phyloP scores from a whole-genome alignment of 2,888 invertebrate genomes.

The Lasius fuliginosus region DNA sequence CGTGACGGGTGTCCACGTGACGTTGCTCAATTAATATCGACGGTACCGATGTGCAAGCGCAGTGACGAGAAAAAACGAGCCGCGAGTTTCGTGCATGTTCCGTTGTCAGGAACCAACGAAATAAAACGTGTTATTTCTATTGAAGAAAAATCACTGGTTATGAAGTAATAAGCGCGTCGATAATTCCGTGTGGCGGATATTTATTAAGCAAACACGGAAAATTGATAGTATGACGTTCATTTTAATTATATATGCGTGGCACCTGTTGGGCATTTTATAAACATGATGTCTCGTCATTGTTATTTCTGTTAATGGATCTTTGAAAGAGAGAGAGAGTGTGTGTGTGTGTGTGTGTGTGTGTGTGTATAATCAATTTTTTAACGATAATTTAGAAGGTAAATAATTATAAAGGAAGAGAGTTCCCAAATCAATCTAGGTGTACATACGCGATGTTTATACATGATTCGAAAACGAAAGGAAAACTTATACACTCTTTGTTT shows the following conservation, averaged over 20 bases:
- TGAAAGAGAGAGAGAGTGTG: not conserved
- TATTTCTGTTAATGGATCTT: not conserved
- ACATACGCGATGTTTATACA: not conserved
- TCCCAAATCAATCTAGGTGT: not conserved
- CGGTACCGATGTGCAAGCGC: constrained; percentile 45
- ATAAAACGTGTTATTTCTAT: constrained; percentile 40
- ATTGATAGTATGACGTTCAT: constrained; percentile 33
- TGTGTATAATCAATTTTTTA: not conserved
- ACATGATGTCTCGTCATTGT: constrained; percentile 21
- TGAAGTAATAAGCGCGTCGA: constrained; percentile 10
- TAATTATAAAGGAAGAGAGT: not conserved
- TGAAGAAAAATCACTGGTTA: constrained; percentile 48
- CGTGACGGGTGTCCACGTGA: constrained; percentile 44
- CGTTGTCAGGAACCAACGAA: constrained; percentile 24
- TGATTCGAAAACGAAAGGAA: not conserved
- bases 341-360: too few relatives aligned
- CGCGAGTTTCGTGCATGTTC: constrained; percentile 6
- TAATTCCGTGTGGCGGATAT: constrained; percentile 45
- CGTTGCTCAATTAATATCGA: constrained; percentile 50
- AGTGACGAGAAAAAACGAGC: constrained; percentile 34
- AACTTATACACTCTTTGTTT: not conserved
- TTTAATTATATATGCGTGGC: constrained; percentile 46
- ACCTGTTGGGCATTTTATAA: constrained; percentile 57
- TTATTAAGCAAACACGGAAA: constrained; percentile 45
- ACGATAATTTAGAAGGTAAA: not conserved